Percentiles rank a stretch among this genome's conserved stretches.
These are phyloP conservation scores for Melanophora roralis DNA, from an alignment of 2,888 invertebrate genomes.

Conservation along the genomic window DNA sequence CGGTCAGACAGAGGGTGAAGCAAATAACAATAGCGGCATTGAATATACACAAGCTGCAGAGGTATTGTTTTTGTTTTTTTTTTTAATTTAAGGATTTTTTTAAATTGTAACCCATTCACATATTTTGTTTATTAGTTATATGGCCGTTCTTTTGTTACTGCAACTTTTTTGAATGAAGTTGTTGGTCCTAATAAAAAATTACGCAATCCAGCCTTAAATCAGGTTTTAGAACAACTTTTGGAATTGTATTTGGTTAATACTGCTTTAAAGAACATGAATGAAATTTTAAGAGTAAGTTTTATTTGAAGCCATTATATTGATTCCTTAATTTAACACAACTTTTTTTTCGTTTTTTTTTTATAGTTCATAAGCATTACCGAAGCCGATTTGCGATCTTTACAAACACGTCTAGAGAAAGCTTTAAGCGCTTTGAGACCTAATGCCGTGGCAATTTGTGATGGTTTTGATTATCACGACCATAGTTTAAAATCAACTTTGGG, in stretches of 20 bases:
- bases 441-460: slow-evolving; percentile 93
- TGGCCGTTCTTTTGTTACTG: slow-evolving; percentile 86
- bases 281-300: slow-evolving; percentile 83
- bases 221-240: slow-evolving; percentile 83
- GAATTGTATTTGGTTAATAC: slow-evolving; percentile 88
- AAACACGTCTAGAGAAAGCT: slow-evolving; percentile 84
- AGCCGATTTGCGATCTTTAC: slow-evolving; percentile 77
- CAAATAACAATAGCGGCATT: slow-evolving; percentile 92
- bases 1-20: slow-evolving; percentile 85
- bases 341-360: not conserved
- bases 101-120: not conserved
- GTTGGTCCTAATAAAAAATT: slow-evolving; percentile 73
- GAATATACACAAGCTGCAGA: slow-evolving; percentile 89
- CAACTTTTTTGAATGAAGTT: slow-evolving; percentile 82
- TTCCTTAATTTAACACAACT: not conserved
- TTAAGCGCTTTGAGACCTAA: slow-evolving; percentile 87
- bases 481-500: slow-evolving; percentile 87
- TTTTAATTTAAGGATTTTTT: no score
- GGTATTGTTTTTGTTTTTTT: no score
- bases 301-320: no score
- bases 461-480: slow-evolving; percentile 90
- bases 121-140: slow-evolving; percentile 81
- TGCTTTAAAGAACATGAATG: slow-evolving; percentile 85
- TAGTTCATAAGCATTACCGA: slow-evolving; percentile 66
- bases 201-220: slow-evolving; percentile 81